Percentiles rank a stretch among this genome's conserved stretches.
Conservation (phyloP, 2,113 vertebrate genomes). For the Puffinus mauretanicus region DNA sequence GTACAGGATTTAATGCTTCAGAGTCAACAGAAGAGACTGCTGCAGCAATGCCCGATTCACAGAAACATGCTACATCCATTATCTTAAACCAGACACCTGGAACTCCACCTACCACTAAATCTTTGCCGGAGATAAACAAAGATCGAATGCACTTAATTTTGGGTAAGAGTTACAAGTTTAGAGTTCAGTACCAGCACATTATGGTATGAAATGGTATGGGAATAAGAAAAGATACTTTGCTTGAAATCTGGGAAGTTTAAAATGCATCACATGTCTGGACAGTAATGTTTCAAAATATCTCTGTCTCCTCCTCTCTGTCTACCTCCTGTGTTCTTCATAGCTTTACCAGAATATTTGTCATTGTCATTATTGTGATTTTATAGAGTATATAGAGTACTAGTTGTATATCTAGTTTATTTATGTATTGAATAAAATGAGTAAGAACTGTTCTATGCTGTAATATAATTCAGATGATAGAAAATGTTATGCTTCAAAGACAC, state of each 20-base stretch:
- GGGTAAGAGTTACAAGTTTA: conserved; percentile 74
- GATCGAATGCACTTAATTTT: conserved; percentile 96
- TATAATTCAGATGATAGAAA: background rate
- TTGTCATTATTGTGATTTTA: background rate
- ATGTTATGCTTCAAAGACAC: background rate
- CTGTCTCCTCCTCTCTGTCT: background rate
- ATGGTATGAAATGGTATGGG: background rate
- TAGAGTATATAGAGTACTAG: background rate
- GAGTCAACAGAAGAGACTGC: conserved; percentile 76
- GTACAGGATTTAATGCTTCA: conserved; percentile 83
- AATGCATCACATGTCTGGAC: background rate
- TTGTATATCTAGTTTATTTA: background rate
- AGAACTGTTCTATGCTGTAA: background rate
- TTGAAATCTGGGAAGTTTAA: background rate
- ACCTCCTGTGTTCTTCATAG: background rate
- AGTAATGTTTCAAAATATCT: background rate
- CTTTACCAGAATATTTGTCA: background rate
- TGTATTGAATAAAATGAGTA: background rate
- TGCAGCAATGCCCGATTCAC: conserved; percentile 56
- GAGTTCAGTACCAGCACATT: background rate
- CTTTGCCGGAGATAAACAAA: conserved; percentile 85
- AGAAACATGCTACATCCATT: conserved; percentile 68
- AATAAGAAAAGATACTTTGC: background rate
- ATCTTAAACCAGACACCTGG: conserved; percentile 72
- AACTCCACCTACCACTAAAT: conserved; percentile 72